Base-by-base conservation (phyloP, 2,113 vertebrate genomes). In the Anolis carolinensis region DNA sequence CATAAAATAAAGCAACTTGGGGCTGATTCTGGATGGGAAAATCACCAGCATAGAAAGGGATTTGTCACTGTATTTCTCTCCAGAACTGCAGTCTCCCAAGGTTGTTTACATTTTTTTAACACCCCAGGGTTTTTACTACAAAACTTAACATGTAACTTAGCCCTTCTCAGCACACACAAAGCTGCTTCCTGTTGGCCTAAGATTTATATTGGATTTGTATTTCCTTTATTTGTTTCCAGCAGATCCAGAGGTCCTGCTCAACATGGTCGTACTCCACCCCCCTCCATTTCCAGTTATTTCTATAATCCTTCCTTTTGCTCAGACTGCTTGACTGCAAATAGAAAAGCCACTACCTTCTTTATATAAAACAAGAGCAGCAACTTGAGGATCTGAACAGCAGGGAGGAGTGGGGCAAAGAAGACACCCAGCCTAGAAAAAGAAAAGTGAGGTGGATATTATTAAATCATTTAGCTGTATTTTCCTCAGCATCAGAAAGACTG, bases 311-410 rank as follows among this genome's bases (percentile, higher is more conserved):
- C 25, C 30, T 39, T 67, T 10, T 50, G 13, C 48, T 30, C 10
- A 65, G 44, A 32, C n/a, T 3, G 36, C 73, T 52, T 62, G 34
- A 44, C 10, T 39, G 32, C 50, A 30, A 44, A n/a, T 36, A 20
- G 21, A 76, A 82, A 25, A 6, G 71, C 30, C 48, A 20, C 1
- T 16, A 99, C 98, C 98, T 97, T 98, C 93, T 99, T 99, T 65
- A 98, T 87, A 27, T 98, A 98, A 94, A 99, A 99, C 18, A 99
- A 87, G 16, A 98, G 87, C 83, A 98, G 78, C 72, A 99, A 96
- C 91, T 99, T 99, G 88, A 98, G 25, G 1, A 95, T 92, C 95
- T 99, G 98, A 81, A 98, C 81, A 0, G 91, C 97, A 0, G 97
- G 98, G 65, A 99, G 94, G 9, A 99, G 91, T 0, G 98, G 98